Conservation (phyloP, 2,113 vertebrate species). For the Muntiacus muntjak region DNA sequence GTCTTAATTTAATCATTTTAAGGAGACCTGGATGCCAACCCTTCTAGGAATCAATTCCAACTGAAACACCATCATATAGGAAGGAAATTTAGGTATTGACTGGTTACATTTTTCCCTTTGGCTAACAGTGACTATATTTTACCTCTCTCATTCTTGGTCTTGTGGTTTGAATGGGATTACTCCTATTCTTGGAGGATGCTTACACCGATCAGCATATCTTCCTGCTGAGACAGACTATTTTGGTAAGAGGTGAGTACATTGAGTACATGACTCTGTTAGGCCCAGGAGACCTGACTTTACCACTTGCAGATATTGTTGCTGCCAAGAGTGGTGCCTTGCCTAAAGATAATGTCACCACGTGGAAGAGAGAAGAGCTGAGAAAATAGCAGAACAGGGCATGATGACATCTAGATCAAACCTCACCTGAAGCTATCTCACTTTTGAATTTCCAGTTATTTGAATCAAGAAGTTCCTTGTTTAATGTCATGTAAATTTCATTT, state of each 20-base stretch:
- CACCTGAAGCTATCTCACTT: not conserved
- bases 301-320: not conserved
- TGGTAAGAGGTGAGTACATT: not conserved
- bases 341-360: not conserved
- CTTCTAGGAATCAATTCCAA: not conserved
- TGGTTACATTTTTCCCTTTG: not conserved
- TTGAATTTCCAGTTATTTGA: not conserved
- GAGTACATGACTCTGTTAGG: not conserved
- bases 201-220: not conserved
- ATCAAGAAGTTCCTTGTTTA: not conserved
- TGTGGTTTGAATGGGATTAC: not conserved
- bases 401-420: not conserved
- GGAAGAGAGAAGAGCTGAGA: not conserved
- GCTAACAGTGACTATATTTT: not conserved
- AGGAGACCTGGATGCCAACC: not conserved
- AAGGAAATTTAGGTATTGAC: not conserved
- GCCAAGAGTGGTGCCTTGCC: not conserved
- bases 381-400: not conserved
- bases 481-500: not conserved
- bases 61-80: not conserved
- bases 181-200: not conserved
- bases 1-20: constrained; percentile 21
- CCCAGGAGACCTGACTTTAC: not conserved
- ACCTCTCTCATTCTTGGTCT: not conserved
- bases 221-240: not conserved